phyloP scores from a whole-genome alignment of 2,888 invertebrate species.

The Ptychoptera contaminata region DNA sequence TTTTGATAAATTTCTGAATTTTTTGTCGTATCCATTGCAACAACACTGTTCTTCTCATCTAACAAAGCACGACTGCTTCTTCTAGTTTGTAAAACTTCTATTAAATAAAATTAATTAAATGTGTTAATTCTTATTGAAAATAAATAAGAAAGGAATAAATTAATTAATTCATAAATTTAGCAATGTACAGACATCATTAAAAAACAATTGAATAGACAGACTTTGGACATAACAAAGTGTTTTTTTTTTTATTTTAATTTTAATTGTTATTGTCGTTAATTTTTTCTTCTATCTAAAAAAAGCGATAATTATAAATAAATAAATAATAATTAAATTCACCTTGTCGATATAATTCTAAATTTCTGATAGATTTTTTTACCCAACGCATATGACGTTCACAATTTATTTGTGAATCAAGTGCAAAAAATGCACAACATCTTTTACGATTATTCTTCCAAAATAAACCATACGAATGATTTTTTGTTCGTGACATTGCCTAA shows the following conservation, averaged over 20 bases:
- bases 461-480: conserved; percentile 26
- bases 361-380: conserved; percentile 29
- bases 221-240: not conserved
- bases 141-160: too few species aligned
- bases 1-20: not conserved
- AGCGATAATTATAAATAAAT: too few species aligned
- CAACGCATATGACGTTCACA: conserved; percentile 30
- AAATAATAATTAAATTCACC: conserved; percentile 9
- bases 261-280: not conserved
- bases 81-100: conserved; percentile 24
- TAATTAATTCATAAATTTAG: too few species aligned
- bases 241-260: not conserved
- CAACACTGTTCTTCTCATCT: conserved; percentile 4
- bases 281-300: too few species aligned
- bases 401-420: conserved; percentile 24
- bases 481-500: conserved; percentile 25
- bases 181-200: not conserved
- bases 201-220: not conserved
- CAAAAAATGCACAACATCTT: conserved; percentile 27
- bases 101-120: not conserved
- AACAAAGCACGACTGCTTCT: conserved; percentile 19
- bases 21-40: conserved; percentile 1
- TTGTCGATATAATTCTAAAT: conserved; percentile 27
- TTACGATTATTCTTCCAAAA: conserved; percentile 32
- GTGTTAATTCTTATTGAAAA: not conserved